Percentiles rank a stretch among this genome's conserved stretches.
phyloP scores from a whole-genome alignment of 2,888 invertebrate species.

The Drosophila neotestacea region DNA sequence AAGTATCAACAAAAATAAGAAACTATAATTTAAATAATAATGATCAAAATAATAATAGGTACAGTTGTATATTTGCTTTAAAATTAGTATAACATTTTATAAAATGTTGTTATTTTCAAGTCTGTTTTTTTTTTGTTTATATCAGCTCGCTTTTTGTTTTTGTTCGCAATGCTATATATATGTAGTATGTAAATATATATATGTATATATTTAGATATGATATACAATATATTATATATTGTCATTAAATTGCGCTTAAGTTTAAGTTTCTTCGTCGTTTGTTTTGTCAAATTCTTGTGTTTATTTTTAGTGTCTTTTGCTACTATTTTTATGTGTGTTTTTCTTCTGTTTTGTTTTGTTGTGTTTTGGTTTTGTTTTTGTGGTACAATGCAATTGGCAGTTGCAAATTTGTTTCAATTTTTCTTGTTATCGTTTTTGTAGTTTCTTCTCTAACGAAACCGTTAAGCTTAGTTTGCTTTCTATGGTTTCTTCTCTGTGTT shows the following conservation, averaged over 20 bases:
- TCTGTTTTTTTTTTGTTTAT: conserved; percentile 50
- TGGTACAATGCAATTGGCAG: conserved; percentile 73
- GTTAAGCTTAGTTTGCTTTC: conserved; percentile 22
- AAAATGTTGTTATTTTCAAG: conserved; percentile 54
- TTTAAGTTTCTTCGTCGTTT: conserved; percentile 20
- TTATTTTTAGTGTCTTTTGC: conserved; percentile 55
- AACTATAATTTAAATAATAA: conserved; percentile 3
- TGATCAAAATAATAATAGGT: conserved; percentile 35
- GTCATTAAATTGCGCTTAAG: conserved; percentile 56
- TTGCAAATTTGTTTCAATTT: conserved; percentile 53
- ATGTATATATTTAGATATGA: conserved; percentile 15
- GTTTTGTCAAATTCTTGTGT: conserved; percentile 41
- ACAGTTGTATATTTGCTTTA: conserved; percentile 28
- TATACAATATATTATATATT: conserved; percentile 46
- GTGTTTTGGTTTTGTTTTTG: conserved; percentile 21
- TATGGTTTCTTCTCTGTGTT: conserved; percentile 46
- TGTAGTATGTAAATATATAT: conserved; percentile 21
- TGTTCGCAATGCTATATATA: conserved; percentile 42
- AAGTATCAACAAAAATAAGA: conserved; percentile 11
- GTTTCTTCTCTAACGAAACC: conserved; percentile 35
- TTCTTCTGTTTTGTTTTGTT: conserved; percentile 26
- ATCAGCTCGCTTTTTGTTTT: conserved; percentile 45
- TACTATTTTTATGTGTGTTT: conserved; percentile 33
- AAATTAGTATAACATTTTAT: conserved; percentile 36
- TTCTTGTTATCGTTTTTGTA: conserved; percentile 8